Base-by-base conservation (phyloP, 2,113 vertebrate genomes). In the Salminus brasiliensis region DNA sequence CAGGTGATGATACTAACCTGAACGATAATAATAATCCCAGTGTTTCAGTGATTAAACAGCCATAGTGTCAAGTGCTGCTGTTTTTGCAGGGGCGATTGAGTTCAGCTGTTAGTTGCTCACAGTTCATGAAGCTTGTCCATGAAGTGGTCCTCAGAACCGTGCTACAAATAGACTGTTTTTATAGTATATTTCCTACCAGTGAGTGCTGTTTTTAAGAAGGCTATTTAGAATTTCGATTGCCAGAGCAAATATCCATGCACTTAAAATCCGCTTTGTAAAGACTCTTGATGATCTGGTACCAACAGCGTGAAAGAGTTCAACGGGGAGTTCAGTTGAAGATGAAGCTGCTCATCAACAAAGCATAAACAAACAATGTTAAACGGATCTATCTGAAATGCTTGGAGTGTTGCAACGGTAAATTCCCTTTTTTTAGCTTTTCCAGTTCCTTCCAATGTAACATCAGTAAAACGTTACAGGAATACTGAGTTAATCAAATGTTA, bases 71-170 rank as follows among this genome's bases (percentile, higher is more conserved):
- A 36, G 16, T 39, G 36, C 32, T 66, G 32, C 36, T 66, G 18
- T 66, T 66, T 66, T 66, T n/a, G 32, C 62, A 66, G 34, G 30
- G 60, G 34, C 9, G 60, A 63, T 34, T 39, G 62, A 39, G 62
- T 32, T 39, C 36, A 66, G 32, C 62, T n/a, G 32, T 10, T n/a
- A 5, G 21, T n/a, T 66, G 30, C 18, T 63, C 30, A 63, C 10
- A 23, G 62, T 39, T 66, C 62, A 66, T 2, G 27, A 62, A 29
- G 27, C 59, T 29, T 23, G 2, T 21, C 11, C 30, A 18, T 63
- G 29, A 10, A 62, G 59, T 62, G 30, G 27, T 32, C 59, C 30
- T 30, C 59, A 66, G n/a, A 39, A 39, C 21, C 34, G n/a, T 25
- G 13, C 23, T 4, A 66, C 2, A 65, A 36, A 39, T 23, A 36